Base-by-base conservation (phyloP, 1,140 invertebrate genomes). In the Euschistus heros region DNA sequence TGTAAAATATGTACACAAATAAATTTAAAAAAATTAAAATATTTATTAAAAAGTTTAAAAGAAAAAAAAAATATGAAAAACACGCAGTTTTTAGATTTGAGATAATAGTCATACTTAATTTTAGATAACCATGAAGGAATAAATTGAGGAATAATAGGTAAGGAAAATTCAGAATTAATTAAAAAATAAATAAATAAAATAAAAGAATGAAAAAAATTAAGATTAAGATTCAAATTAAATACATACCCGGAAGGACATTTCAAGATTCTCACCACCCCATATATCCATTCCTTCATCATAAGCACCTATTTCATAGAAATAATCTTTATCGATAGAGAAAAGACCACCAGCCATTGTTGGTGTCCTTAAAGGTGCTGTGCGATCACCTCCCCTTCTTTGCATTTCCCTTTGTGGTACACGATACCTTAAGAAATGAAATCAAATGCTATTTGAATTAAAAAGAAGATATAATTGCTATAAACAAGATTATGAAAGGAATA, bases 271-370 rank as follows among this genome's bases (percentile, higher is more conserved):
- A 65, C 95, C 97, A 33, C 96, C 97, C 97, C 96, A 99, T 70
- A 99, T 98, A 74, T 98, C 94, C 96, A 99, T 98, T 70, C 95
- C 94, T 77, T 95, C 87, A 76, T 99, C 97, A 75, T 99, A 99
- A 27, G 92, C 88, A 18, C 97, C 97, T 65, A 99, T 82, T 80
- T 96, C 88, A 75, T 96, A 93, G 80, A 99, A 99, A 78, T 97
- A 98, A 14, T 97, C 88, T 73, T 88, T 86, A 74, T 98, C 93
- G 67, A 98, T 98, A 26, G 95, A 89, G 78, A 99, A 98, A 26
- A 99, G 76, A 4, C 97, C 97, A 55, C 97, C 97, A n/a, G 96
- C 96, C 95, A 98, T 99, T 0, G 96, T 98, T 0, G 97, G 97
- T 0, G 95, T 96, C 62, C 89, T 82, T 18, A 98, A 77, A 0